Evolutionary conservation across 1,140 invertebrate genomes (phyloP), one percentile per base, ranked within the genome.

Genomic region (Cepaea nemoralis): DNA sequence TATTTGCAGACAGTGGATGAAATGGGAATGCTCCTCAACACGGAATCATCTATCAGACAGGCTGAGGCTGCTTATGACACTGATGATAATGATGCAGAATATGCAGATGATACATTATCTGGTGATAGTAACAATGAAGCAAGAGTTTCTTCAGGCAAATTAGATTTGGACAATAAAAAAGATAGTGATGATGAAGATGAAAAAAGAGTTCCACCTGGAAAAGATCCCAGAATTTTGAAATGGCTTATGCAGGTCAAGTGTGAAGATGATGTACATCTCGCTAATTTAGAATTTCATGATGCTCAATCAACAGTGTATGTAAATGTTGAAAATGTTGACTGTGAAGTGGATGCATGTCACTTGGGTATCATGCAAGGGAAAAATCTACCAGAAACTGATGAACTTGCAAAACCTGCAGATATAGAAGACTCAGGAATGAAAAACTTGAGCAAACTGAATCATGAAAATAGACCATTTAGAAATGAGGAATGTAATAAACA

Each of bases 1-100:
- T n/a, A n/a, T n/a, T n/a, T 19, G 16, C 81, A 88, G 82, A 86
- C 93, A 81, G 86, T 93, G 24, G 91, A 91, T n/a, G 91, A 92
- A 77, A 91, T 93, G 10, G 93, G 93, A 88, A 92, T 89, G 55
- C 83, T 78, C 84, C 86, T 83, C 88, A 92, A 84, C 90, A 86
- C 33, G 83, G 83, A 59, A 85, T 82, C 50, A 83, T 10, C n/a
- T 31, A 6, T 31, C 1, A 31, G 27, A 0, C n/a, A 14, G 59
- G 59, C 59, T 63, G 31, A 81, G 63, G 78, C 80, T 42, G 50
- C 19, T 55, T 22, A 55, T 55, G 50, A 55, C 22, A 22, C 19
- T 55, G 50, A 55, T 55, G 50, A 55, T 73, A 40, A 42, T 42
- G 39, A 40, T 42, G 66, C 5, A 1, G 66, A 69, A 24, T 1